Evolutionary conservation across 37 sponge, comb jelly and placozoan species (phyloP).

Genomic region (Agelas oroides): DNA sequence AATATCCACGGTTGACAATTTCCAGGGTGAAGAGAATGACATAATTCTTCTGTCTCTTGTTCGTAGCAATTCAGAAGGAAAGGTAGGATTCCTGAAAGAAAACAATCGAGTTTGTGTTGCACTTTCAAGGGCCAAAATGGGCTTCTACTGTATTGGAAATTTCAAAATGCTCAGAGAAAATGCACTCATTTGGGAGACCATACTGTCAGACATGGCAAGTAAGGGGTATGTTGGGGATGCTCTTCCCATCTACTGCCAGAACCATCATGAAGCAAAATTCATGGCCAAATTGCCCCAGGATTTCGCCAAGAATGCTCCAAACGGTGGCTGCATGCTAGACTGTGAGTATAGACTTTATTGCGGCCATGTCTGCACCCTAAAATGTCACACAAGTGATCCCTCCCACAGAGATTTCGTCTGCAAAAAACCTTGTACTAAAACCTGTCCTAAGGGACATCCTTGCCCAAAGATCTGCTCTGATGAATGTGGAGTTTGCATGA

Average conservation of each 20-base stretch:
- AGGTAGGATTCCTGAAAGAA: constrained; percentile 85
- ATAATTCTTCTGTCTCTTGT: constrained; percentile 89
- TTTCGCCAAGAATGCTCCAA: constrained; percentile 58
- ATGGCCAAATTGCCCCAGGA: constrained; percentile 39
- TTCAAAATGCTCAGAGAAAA: constrained; percentile 62
- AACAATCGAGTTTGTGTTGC: constrained; percentile 94
- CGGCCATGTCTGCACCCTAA: constrained; percentile 71
- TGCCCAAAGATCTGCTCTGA: constrained; percentile 37
- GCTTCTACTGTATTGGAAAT: constrained; percentile 94
- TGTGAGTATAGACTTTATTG: constrained; percentile 72
- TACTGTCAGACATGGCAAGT: constrained; percentile 59
- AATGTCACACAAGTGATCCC: constrained; percentile 69
- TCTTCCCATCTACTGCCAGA: constrained; percentile 76
- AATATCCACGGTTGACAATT: constrained; percentile 84
- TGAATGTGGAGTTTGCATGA: constrained; percentile 36
- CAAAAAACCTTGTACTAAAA: constrained; percentile 45
- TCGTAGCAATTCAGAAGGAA: constrained; percentile 68
- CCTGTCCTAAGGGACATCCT: constrained; percentile 43
- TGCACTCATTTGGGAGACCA: constrained; percentile 64
- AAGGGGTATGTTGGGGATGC: constrained; percentile 37
- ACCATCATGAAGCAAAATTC: constrained; percentile 66
- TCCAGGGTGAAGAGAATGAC: constrained; percentile 98
- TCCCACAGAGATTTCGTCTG: constrained; percentile 76
- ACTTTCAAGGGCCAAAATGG: constrained; percentile 92
- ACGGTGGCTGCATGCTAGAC: constrained; percentile 75